Base-by-base conservation (phyloP, 2,113 vertebrate species). In the Bufo bufo region DNA sequence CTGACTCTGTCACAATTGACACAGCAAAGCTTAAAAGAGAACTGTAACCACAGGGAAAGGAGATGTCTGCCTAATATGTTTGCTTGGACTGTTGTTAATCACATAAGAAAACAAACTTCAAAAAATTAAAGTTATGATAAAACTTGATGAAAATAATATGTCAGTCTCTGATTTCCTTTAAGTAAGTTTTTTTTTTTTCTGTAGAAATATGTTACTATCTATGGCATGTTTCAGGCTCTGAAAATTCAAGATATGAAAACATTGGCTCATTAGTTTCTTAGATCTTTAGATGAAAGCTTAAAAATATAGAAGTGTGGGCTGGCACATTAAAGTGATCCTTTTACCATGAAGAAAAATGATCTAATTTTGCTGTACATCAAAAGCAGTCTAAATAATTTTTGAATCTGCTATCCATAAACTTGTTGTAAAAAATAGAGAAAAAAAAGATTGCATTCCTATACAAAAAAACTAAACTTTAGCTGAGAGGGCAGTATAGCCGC, bases 221-320 rank as follows among this genome's bases (percentile, higher is more conserved):
- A 10, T 69, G 65, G 43, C 82, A 84, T 63, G 49, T 84, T 14
- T 14, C 65, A 23, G 82, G 82, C 65, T 69, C 50, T 17, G 14
- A 81, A 61, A 81, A 45, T 69, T 81, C 54, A 66, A 50, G 47
- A 75, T 75, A 50, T 75, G 16, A 84, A 84, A 66, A 71, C 19
- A 50, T 75, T 17, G 61, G 20, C 69, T 84, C 49, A 84, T 84
- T 84, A 69, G 65, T 84, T 49, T 47, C 47, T 83, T 69, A 83
- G 81, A 83, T 83, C 61, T 83, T 83, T 69, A 83, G 81, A 83
- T 83, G 81, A 83, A 83, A 83, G 81, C 81, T 52, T 50, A 65
- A 66, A 82, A 82, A 83, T 69, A 83, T 83, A 47, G 81, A 50
- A 83, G 81, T 20, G 63, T 69, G 81, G 61, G 61, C 19, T 83